These are phyloP conservation scores for Potamilus streckersoni DNA, from an alignment of 1,140 invertebrate species.

Conservation along the genomic window DNA sequence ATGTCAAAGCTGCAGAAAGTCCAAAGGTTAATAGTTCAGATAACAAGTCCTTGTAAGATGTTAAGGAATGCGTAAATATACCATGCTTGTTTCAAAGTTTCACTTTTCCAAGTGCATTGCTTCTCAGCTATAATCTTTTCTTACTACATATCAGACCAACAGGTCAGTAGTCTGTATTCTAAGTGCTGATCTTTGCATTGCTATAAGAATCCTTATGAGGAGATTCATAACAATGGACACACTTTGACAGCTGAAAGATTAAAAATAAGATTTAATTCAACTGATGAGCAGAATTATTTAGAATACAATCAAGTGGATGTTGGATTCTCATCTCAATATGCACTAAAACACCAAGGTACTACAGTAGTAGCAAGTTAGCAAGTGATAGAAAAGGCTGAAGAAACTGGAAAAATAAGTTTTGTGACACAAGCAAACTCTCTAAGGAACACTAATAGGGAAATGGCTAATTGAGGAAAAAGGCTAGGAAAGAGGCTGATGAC, in stretches of 20 bases:
- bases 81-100: slow-evolving; percentile 9
- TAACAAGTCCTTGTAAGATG: slow-evolving; percentile 11
- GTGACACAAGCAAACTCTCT: slow-evolving; percentile 1
- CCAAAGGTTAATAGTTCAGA: slow-evolving; percentile 8
- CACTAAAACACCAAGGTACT: slow-evolving; percentile 4
- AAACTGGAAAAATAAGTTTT: slow-evolving; percentile 21
- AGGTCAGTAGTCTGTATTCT: slow-evolving; percentile 29
- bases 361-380: background rate
- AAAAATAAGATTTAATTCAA: slow-evolving; percentile 12
- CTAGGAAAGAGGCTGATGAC: background rate
- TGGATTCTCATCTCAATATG: slow-evolving; percentile 2
- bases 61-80: background rate
- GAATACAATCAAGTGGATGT: slow-evolving; percentile 8
- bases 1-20: slow-evolving; percentile 7
- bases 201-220: slow-evolving; percentile 8
- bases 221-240: slow-evolving; percentile 6
- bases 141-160: slow-evolving; percentile 23
- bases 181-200: background rate
- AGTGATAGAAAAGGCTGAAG: background rate
- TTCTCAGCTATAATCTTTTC: slow-evolving; percentile 20
- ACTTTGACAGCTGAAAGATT: background rate
- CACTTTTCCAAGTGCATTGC: slow-evolving; percentile 19
- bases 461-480: background rate
- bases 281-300: slow-evolving; percentile 6
- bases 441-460: background rate